Percentiles rank a stretch among this genome's conserved stretches.
Evolutionary conservation across 2,797 vertebrate genomes (phyloP).

Genomic region (Lagorchestes hirsutus): DNA sequence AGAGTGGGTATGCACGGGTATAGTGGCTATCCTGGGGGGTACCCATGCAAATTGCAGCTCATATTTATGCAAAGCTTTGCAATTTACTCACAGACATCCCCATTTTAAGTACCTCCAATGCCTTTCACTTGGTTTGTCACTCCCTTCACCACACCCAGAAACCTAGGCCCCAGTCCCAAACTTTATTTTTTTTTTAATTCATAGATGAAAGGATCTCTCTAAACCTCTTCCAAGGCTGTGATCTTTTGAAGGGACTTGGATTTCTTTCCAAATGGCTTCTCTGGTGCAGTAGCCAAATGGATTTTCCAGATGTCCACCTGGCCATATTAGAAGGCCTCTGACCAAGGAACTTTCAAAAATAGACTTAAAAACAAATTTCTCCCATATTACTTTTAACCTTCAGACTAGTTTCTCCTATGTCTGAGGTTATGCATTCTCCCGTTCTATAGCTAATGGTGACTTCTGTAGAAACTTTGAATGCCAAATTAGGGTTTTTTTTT

Average conservation of each 20-base stretch:
- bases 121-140: background rate
- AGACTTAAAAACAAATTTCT: slow-evolving; percentile 26
- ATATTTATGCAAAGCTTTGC: background rate
- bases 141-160: background rate
- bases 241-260: slow-evolving; percentile 41
- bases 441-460: background rate
- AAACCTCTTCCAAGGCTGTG: background rate
- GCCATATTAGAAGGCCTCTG: slow-evolving; percentile 18
- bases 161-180: background rate
- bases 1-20: background rate
- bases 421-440: background rate
- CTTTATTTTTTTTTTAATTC: background rate
- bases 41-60: background rate
- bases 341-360: slow-evolving; percentile 47
- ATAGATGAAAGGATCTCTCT: background rate
- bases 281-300: slow-evolving; percentile 30
- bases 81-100: background rate
- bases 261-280: slow-evolving; percentile 58
- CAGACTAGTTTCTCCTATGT: background rate
- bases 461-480: background rate
- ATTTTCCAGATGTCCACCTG: slow-evolving; percentile 73
- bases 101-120: background rate
- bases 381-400: background rate
- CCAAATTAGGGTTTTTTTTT: background rate
- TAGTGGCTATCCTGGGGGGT: background rate